Percentiles rank a stretch among this genome's conserved stretches.
phyloP scores from a whole-genome alignment of 2,113 vertebrate species.

The Entelurus aequoreus region DNA sequence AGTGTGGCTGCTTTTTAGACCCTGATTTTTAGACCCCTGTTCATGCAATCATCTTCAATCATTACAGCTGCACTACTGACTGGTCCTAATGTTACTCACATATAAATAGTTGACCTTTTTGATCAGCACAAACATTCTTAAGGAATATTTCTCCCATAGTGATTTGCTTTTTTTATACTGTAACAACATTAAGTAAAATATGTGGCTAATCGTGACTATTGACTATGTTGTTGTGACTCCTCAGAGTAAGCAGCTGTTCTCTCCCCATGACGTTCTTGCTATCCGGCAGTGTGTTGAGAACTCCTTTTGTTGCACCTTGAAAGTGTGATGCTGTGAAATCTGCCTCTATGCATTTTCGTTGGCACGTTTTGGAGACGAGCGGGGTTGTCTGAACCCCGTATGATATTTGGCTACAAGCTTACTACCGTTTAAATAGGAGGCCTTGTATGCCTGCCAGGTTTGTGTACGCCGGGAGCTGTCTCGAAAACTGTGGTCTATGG shows the following conservation, averaged over 20 bases:
- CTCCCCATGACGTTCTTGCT: slow-evolving; percentile 10
- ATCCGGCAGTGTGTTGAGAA: slow-evolving; percentile 19
- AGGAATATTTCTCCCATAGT: background rate
- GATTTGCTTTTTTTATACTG: background rate
- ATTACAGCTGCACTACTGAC: no score
- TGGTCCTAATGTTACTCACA: no score
- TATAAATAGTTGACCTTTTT: no score
- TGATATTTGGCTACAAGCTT: slow-evolving; percentile 23
- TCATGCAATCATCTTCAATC: no score
- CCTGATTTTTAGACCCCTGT: no score
- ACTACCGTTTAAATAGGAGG: background rate
- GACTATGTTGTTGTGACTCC: slow-evolving; percentile 4
- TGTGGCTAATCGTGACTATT: background rate
- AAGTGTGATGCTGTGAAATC: slow-evolving; percentile 18
- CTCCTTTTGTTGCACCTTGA: slow-evolving; percentile 21
- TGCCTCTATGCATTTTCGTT: slow-evolving; percentile 17
- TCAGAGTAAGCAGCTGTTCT: slow-evolving; percentile 16
- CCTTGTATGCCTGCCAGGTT: slow-evolving; percentile 31
- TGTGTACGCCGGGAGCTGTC: slow-evolving; percentile 32
- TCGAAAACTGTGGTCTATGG: slow-evolving; percentile 18
- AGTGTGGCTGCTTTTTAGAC: no score
- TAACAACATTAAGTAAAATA: background rate
- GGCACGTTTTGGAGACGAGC: slow-evolving; percentile 24
- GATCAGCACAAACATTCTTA: no score
- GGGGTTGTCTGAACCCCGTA: slow-evolving; percentile 15